A percentile compares a stretch with the other conserved stretches of the same genome.
These are phyloP conservation scores for Drosophila nigromelanica DNA, from an alignment of 1,140 invertebrate species.

Conservation along the genomic window DNA sequence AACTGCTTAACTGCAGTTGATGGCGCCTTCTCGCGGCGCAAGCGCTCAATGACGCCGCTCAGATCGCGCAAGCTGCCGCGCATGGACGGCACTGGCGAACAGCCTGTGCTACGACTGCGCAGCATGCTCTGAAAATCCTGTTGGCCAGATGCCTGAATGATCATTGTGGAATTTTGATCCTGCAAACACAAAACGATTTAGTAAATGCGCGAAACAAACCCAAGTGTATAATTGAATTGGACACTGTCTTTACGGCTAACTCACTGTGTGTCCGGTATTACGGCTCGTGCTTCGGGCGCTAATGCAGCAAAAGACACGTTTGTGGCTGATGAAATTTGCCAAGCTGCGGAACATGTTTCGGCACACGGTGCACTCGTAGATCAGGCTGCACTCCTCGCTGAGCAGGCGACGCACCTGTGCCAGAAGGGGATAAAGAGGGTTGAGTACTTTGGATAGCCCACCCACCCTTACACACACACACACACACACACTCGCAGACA, in stretches of 20 bases:
- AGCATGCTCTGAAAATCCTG: constrained; percentile 66
- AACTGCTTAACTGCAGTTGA: constrained; percentile 13
- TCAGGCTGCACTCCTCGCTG: constrained; percentile 91
- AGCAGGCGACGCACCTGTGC: constrained; percentile 89
- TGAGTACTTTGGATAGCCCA: no score
- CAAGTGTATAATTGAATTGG: constrained; percentile 4
- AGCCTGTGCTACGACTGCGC: constrained; percentile 66
- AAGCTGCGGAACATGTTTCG: constrained; percentile 92
- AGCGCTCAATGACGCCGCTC: constrained; percentile 75
- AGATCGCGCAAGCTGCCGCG: constrained; percentile 65
- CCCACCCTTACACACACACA: not conserved
- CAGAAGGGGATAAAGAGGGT: not conserved
- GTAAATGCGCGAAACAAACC: not conserved
- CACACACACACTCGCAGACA: not conserved
- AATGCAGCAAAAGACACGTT: constrained; percentile 89
- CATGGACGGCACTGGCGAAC: constrained; percentile 62
- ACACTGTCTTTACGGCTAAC: constrained; percentile 73
- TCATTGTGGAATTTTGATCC: constrained; percentile 73
- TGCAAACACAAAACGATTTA: constrained; percentile 6
- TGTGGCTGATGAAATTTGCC: constrained; percentile 93
- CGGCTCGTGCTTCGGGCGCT: constrained; percentile 73
- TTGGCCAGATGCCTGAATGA: constrained; percentile 52
- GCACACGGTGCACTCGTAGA: constrained; percentile 94
- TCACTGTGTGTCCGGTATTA: constrained; percentile 84
- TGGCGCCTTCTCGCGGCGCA: constrained; percentile 62